Evolutionary conservation across 2,113 vertebrate species (phyloP).

Genomic region (Etheostoma cragini): DNA sequence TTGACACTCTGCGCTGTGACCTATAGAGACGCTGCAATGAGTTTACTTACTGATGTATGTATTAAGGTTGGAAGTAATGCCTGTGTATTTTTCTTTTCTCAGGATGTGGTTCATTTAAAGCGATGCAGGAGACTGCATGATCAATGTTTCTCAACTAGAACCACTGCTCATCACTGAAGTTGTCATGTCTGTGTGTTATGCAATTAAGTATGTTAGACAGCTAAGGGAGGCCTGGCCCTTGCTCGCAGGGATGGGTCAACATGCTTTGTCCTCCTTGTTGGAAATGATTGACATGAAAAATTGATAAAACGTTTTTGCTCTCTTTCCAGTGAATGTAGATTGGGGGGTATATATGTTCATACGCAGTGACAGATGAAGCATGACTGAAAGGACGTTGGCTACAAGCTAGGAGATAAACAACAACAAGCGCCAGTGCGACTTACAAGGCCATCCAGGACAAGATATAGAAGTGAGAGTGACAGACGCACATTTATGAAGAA

Average conservation of each 20-base stretch:
- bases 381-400: slow-evolving; percentile 19
- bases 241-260: slow-evolving; percentile 14
- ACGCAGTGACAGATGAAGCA: slow-evolving; percentile 25
- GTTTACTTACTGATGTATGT: slow-evolving; percentile 30
- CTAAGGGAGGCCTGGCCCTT: slow-evolving; percentile 10
- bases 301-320: slow-evolving; percentile 20
- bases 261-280: slow-evolving; percentile 1
- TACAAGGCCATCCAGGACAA: slow-evolving; percentile 24
- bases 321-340: slow-evolving; percentile 11
- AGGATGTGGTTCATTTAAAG: slow-evolving; percentile 27
- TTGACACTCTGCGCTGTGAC: slow-evolving; percentile 22
- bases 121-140: not conserved
- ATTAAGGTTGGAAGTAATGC: slow-evolving; percentile 34
- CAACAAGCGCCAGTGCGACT: slow-evolving; percentile 31
- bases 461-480: slow-evolving; percentile 6
- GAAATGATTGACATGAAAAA: slow-evolving; percentile 4
- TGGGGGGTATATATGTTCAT: slow-evolving; percentile 11
- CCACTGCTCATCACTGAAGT: slow-evolving; percentile 8
- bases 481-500: slow-evolving; percentile 14
- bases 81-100: slow-evolving; percentile 19
- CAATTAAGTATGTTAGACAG: slow-evolving; percentile 48
- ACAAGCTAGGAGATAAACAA: slow-evolving; percentile 22
- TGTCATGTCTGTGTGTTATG: slow-evolving; percentile 35
- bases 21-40: not conserved
- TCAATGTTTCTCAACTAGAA: slow-evolving; percentile 38